Conservation (phyloP, 2,888 invertebrate species). For the Drosophila subquinaria region DNA sequence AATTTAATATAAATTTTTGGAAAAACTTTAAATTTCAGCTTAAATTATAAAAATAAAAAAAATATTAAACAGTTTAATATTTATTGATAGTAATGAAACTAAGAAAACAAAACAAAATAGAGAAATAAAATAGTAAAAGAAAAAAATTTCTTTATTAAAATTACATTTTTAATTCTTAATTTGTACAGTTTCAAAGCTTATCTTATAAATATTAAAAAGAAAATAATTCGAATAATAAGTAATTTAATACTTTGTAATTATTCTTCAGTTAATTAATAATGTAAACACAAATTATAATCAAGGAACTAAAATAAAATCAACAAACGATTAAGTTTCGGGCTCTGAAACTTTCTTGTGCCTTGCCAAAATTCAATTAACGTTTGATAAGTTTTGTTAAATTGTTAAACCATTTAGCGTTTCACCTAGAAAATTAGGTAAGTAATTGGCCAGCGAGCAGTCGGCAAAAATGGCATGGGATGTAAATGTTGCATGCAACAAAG, state of each 20-base stretch:
- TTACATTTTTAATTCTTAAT: background rate
- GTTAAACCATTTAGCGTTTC: constrained; percentile 37
- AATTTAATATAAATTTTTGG: background rate
- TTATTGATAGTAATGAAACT: too few species aligned
- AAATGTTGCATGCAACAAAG: constrained; percentile 1
- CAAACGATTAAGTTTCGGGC: background rate
- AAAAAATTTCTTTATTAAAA: too few species aligned
- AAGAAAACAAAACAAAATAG: too few species aligned
- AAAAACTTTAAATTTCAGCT: background rate
- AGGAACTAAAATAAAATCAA: background rate
- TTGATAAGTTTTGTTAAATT: constrained; percentile 12
- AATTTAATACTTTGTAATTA: too few species aligned
- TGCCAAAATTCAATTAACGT: constrained; percentile 33
- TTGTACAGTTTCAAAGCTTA: background rate
- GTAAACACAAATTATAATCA: background rate
- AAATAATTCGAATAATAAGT: too few species aligned
- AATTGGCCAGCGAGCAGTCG: constrained; percentile 53
- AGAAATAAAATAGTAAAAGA: too few species aligned
- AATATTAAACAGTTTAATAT: too few species aligned
- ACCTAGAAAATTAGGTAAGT: constrained; percentile 68
- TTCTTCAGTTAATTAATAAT: background rate
- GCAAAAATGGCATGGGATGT: background rate
- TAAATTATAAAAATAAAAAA: background rate
- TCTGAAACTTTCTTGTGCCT: background rate
- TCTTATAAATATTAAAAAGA: background rate